Percentiles rank a stretch among this genome's conserved stretches.
Evolutionary conservation across 2,888 invertebrate species (phyloP).

Genomic region (Amphipoea oculea): DNA sequence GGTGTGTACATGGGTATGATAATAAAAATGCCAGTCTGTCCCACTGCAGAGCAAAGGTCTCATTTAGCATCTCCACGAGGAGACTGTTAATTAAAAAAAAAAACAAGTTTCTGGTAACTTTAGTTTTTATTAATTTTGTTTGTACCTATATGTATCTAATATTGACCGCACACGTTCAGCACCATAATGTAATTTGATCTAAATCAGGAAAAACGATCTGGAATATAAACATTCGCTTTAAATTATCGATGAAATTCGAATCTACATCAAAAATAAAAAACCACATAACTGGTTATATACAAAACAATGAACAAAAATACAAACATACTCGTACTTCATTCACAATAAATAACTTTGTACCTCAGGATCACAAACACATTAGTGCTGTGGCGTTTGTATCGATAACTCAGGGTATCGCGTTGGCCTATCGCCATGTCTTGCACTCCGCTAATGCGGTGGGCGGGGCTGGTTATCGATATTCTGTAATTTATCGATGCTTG

Average conservation of each 20-base stretch:
- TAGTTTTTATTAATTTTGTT: no score
- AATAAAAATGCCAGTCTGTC: not conserved
- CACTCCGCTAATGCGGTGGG: slow-evolving; percentile 66
- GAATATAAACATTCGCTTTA: not conserved
- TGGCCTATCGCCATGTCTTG: slow-evolving; percentile 76
- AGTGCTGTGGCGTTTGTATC: slow-evolving; percentile 73
- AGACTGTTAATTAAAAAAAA: no score
- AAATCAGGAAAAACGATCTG: not conserved
- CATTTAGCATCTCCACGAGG: no score
- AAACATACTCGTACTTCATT: slow-evolving; percentile 61
- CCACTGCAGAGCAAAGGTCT: not conserved
- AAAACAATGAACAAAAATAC: slow-evolving; percentile 48
- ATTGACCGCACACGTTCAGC: not conserved
- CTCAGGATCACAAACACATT: slow-evolving; percentile 66
- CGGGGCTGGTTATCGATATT: slow-evolving; percentile 61
- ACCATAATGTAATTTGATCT: not conserved
- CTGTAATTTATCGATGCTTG: slow-evolving; percentile 65
- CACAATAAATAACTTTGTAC: slow-evolving; percentile 64
- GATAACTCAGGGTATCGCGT: slow-evolving; percentile 71
- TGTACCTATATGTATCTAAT: not conserved
- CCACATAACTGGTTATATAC: not conserved
- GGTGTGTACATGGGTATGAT: not conserved
- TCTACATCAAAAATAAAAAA: not conserved
- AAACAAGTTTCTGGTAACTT: no score
- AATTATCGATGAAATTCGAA: not conserved